phyloP scores from a whole-genome alignment of 2,797 vertebrate genomes.

The Linurgus olivaceus region DNA sequence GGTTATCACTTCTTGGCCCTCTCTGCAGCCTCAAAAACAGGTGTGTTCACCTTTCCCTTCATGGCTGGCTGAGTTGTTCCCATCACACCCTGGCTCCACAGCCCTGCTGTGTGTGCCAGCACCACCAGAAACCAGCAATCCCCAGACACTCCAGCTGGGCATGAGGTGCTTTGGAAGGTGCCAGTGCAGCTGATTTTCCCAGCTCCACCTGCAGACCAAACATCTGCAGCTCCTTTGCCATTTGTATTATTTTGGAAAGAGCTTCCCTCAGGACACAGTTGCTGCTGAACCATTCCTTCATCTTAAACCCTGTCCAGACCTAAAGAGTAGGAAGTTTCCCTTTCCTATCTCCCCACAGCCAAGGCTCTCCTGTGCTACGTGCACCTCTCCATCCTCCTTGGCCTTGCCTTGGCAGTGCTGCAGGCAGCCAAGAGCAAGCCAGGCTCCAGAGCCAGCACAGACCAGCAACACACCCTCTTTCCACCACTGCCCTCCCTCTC shows the following conservation, averaged over 20 bases:
- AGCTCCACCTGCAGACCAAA: neutral
- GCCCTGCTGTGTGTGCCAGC: neutral
- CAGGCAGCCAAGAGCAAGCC: neutral
- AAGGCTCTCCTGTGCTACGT: rapidly evolving
- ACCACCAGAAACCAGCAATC: neutral
- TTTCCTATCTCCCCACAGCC: neutral
- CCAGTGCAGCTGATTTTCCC: rapidly evolving
- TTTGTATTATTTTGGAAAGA: neutral
- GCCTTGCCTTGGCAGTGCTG: neutral
- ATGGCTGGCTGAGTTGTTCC: neutral
- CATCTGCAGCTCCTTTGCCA: neutral
- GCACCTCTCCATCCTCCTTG: neutral
- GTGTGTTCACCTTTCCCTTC: neutral
- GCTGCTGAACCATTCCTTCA: neutral
- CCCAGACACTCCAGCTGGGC: neutral
- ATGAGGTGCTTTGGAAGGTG: neutral
- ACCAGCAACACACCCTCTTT: neutral
- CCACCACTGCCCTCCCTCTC: neutral
- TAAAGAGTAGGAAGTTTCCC: neutral
- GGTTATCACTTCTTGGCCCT: neutral
- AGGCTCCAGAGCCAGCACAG: neutral
- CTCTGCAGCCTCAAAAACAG: neutral
- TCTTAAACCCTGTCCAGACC: neutral
- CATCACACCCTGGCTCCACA: neutral
- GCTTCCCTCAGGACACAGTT: neutral